Conservation (phyloP, 1,140 invertebrate genomes). For the Hycleus phaleratus region DNA sequence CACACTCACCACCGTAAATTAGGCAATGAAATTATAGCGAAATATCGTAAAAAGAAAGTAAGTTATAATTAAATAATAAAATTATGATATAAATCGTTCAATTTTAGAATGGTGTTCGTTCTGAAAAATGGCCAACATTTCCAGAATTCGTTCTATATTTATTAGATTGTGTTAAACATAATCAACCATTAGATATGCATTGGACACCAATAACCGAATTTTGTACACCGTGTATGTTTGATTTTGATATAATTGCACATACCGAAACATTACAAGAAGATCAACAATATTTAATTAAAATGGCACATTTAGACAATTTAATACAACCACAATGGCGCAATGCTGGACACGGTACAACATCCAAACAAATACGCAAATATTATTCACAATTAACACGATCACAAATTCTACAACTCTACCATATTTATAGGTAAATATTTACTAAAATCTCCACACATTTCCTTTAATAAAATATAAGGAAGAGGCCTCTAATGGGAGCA, state of each 20-base stretch:
- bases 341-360: slow-evolving; percentile 63
- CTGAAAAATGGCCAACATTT: slow-evolving; percentile 61
- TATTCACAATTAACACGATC: slow-evolving; percentile 65
- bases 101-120: neutral
- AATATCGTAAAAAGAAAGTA: slow-evolving; percentile 49
- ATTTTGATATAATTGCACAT: slow-evolving; percentile 81
- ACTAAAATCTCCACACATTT: too few relatives aligned
- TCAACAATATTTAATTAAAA: slow-evolving; percentile 72
- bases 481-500: too few relatives aligned
- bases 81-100: neutral
- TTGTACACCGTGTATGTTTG: slow-evolving; percentile 82
- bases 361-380: slow-evolving; percentile 61
- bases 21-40: slow-evolving; percentile 64
- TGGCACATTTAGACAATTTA: slow-evolving; percentile 62
- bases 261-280: slow-evolving; percentile 84
- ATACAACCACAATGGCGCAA: slow-evolving; percentile 77
- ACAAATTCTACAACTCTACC: slow-evolving; percentile 69
- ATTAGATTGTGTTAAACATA: slow-evolving; percentile 54
- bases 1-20: slow-evolving; percentile 74
- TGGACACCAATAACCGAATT: slow-evolving; percentile 81
- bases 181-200: slow-evolving; percentile 75
- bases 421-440: slow-evolving; percentile 62
- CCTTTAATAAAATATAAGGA: too few relatives aligned
- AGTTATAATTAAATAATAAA: neutral
- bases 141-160: slow-evolving; percentile 71